phyloP scores from a whole-genome alignment of 2,113 vertebrate genomes.

The Crotalus tigris region DNA sequence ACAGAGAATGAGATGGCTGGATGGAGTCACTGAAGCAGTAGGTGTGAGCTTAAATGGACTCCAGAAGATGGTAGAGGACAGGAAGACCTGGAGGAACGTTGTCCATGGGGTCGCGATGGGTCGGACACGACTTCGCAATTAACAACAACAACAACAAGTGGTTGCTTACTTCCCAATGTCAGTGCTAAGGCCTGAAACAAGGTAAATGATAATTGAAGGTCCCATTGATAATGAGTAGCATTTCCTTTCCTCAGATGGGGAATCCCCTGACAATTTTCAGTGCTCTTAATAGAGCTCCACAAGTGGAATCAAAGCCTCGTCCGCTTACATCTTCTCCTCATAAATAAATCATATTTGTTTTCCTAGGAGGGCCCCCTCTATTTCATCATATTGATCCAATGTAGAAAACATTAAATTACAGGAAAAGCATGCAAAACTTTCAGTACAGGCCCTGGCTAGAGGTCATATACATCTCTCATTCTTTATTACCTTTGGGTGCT shows the following conservation, averaged over 20 bases:
- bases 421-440: not conserved
- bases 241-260: not conserved
- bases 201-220: not conserved
- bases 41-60: too few relatives aligned
- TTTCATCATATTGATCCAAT: slow-evolving; percentile 14
- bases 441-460: not conserved
- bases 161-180: not conserved
- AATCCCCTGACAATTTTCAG: not conserved
- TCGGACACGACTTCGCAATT: too few relatives aligned
- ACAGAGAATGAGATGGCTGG: too few relatives aligned
- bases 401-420: slow-evolving; percentile 1
- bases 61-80: too few relatives aligned
- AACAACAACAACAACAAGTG: too few relatives aligned
- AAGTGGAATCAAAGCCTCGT: not conserved
- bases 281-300: not conserved
- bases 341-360: slow-evolving; percentile 9
- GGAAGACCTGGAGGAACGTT: too few relatives aligned
- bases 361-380: not conserved
- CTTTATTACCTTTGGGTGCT: not conserved
- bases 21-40: too few relatives aligned
- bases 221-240: not conserved
- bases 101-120: too few relatives aligned
- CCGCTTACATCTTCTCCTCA: not conserved
- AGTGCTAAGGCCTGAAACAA: not conserved
- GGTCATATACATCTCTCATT: not conserved